Conservation (phyloP, 1,140 invertebrate genomes). For the Watersipora subatra region DNA sequence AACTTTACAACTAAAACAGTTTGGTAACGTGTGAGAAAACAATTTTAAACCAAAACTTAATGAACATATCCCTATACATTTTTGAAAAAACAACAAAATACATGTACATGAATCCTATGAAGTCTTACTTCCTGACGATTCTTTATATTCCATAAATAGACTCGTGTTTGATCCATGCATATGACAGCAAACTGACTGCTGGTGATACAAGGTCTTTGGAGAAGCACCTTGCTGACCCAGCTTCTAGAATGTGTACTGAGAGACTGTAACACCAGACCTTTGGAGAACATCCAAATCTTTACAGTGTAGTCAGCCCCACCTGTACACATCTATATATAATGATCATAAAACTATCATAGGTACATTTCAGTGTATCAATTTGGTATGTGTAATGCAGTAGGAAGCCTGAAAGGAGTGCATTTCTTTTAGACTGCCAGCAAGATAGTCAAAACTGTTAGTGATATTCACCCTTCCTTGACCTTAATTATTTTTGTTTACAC, state of each 20-base stretch:
- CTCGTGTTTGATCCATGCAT: not conserved
- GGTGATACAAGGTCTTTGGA: not conserved
- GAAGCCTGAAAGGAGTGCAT: not conserved
- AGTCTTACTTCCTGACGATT: not conserved
- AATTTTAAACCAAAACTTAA: not conserved
- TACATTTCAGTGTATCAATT: not conserved
- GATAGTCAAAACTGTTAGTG: not conserved
- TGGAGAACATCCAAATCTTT: constrained; percentile 15
- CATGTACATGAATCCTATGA: not conserved
- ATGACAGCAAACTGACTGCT: not conserved
- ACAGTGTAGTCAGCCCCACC: constrained; percentile 20
- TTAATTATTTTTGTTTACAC: not conserved
- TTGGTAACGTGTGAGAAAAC: too few relatives aligned
- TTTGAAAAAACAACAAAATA: not conserved
- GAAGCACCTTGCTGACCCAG: constrained; percentile 7
- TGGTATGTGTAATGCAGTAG: not conserved
- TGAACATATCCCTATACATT: not conserved
- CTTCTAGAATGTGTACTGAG: not conserved
- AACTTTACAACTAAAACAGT: too few relatives aligned
- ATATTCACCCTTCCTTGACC: not conserved
- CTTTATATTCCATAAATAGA: not conserved
- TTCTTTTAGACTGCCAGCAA: not conserved
- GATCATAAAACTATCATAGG: not conserved
- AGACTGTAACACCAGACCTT: constrained; percentile 6
- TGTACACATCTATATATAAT: not conserved